Conservation (phyloP, 2,113 vertebrate species). For the Suricata suricatta region DNA sequence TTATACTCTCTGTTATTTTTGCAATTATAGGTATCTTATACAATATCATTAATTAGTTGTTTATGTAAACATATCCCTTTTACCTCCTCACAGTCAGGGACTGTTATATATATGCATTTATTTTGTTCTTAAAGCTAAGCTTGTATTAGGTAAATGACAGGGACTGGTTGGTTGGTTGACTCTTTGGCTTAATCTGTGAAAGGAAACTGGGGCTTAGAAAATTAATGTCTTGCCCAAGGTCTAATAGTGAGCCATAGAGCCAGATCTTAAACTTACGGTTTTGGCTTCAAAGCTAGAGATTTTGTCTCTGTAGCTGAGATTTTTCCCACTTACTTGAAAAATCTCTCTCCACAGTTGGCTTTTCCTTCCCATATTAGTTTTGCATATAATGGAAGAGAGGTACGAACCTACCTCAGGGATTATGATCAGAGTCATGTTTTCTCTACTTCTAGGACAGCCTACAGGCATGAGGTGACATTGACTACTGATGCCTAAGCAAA, state of each 20-base stretch:
- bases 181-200: background rate
- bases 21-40: background rate
- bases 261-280: background rate
- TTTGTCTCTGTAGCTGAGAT: background rate
- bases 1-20: background rate
- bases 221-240: background rate
- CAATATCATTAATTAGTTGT: background rate
- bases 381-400: background rate
- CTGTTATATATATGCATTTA: background rate
- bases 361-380: background rate
- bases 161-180: background rate
- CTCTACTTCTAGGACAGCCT: background rate
- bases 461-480: background rate
- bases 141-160: background rate
- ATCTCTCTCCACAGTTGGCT: background rate
- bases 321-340: background rate
- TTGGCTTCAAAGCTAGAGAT: background rate
- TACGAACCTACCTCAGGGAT: background rate
- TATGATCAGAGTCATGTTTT: background rate
- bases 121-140: background rate
- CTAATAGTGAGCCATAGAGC: background rate
- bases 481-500: background rate
- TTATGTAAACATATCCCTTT: slow-evolving; percentile 10
- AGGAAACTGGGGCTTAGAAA: background rate
- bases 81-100: background rate